Evolutionary conservation across 2,888 invertebrate species (phyloP).

Genomic region (Drosophila vallismaia): DNA sequence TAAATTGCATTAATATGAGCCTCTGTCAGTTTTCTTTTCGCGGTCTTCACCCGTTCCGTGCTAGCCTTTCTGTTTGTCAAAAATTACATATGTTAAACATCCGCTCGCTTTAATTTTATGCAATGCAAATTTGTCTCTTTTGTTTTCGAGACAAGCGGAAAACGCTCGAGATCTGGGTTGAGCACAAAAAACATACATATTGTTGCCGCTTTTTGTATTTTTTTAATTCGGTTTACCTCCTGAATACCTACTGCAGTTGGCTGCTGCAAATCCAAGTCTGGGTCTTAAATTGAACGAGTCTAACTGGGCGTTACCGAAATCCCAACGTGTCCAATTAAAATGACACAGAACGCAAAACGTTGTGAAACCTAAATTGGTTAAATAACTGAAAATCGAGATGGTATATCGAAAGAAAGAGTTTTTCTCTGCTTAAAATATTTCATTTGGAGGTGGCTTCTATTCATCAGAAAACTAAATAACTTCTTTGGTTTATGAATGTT

Average conservation of each 20-base stretch:
- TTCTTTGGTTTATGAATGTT: constrained; percentile 58
- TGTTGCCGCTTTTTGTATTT: not conserved
- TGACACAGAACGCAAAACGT: not conserved
- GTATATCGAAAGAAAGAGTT: not conserved
- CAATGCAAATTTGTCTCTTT: constrained; percentile 30
- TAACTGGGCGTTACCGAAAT: not conserved
- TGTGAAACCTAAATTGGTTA: not conserved
- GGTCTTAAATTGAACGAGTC: not conserved
- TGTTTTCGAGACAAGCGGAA: constrained; percentile 31
- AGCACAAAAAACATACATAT: constrained; percentile 14
- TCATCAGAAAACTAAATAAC: not conserved
- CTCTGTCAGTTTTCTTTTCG: constrained; percentile 27
- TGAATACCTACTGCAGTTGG: constrained; percentile 1
- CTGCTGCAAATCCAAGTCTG: not conserved
- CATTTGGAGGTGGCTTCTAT: not conserved
- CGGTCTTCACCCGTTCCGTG: constrained; percentile 5
- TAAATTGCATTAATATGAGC: constrained; percentile 74
- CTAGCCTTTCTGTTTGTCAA: constrained; percentile 48
- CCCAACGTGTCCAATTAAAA: not conserved
- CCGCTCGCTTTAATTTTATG: constrained; percentile 54
- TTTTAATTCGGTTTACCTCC: not conserved
- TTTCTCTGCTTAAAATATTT: not conserved
- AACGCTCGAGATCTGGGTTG: constrained; percentile 44
- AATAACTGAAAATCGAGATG: not conserved
- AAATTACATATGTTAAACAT: constrained; percentile 72